Conservation (phyloP, 2,113 vertebrate genomes). For the Rhodinocichla rosea region DNA sequence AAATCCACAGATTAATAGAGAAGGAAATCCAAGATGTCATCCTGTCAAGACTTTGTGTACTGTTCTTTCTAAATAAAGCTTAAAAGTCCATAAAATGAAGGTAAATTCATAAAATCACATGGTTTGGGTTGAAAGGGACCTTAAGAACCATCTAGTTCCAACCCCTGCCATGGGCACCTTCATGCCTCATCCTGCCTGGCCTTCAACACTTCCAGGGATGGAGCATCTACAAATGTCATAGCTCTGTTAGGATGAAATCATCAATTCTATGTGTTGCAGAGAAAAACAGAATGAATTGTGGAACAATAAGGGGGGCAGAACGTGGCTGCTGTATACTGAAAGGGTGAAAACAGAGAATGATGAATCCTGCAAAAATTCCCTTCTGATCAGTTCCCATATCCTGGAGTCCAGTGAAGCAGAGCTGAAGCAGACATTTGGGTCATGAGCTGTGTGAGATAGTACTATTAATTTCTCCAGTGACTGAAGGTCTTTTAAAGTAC, state of each 20-base stretch:
- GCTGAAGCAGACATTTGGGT: not conserved
- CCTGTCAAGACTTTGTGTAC: not conserved
- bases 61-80: not conserved
- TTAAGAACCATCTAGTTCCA: not conserved
- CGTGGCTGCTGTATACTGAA: fast-evolving
- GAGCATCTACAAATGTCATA: not conserved
- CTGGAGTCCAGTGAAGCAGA: not conserved
- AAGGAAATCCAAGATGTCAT: not conserved
- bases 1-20: not conserved
- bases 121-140: not conserved
- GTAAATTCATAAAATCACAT: not conserved
- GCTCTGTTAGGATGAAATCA: not conserved
- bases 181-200: not conserved
- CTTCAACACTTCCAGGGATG: not conserved
- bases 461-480: not conserved
- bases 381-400: not conserved
- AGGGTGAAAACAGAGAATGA: not conserved
- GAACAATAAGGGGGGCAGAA: not conserved
- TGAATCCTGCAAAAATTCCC: not conserved
- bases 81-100: not conserved
- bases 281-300: not conserved
- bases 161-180: not conserved
- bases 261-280: fast-evolving
- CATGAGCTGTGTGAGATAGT: not conserved
- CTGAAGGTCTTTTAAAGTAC: not conserved